Evolutionary conservation across 2,797 vertebrate species (phyloP), one percentile per base, ranked within the genome.

Genomic region (Gypaetus barbatus): DNA sequence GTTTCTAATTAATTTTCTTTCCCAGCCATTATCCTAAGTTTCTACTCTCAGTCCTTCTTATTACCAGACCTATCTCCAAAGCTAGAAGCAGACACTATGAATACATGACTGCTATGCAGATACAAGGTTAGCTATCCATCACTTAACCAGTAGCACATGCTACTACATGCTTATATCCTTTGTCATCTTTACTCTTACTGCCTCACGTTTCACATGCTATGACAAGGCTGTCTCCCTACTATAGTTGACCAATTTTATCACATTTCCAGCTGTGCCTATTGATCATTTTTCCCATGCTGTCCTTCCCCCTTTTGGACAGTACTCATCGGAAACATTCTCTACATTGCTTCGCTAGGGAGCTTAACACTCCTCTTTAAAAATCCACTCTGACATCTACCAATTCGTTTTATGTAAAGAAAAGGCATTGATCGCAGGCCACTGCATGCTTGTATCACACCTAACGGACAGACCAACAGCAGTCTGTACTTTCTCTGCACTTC

Each of bases 141-240:
- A 18, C 2, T 0, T 19, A 70, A 51, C 14, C 60, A 13, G 37
- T 0, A 74, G 28, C 35, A 56, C 19, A 5, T 2, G 18, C 21
- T 28, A 24, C 33, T 49, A 37, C 10, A 2, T 9, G 10, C 24
- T 61, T 66, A 12, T 19, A 28, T 18, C 54, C 41, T n/a, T 57
- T 0, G 0, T 17, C 1, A 1, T 28, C 27, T 76, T 58, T 46
- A 12, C 33, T 52, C 46, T 57, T 31, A 18, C 30, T 33, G 33
- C 17, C 19, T 65, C 37, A 12, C 15, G 7, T 60, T 49, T n/a
- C 52, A 31, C 0, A 0, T 3, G 5, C 18, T 54, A 7, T 1
- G 1, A 68, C 23, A 35, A 60, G 10, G 11, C 8, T 63, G 46
- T 25, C 11, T 51, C 19, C 35, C 37, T 70, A 1, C 4, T 35